These are phyloP conservation scores for Bucorvus abyssinicus DNA, from an alignment of 2,797 vertebrate genomes.

Conservation along the genomic window DNA sequence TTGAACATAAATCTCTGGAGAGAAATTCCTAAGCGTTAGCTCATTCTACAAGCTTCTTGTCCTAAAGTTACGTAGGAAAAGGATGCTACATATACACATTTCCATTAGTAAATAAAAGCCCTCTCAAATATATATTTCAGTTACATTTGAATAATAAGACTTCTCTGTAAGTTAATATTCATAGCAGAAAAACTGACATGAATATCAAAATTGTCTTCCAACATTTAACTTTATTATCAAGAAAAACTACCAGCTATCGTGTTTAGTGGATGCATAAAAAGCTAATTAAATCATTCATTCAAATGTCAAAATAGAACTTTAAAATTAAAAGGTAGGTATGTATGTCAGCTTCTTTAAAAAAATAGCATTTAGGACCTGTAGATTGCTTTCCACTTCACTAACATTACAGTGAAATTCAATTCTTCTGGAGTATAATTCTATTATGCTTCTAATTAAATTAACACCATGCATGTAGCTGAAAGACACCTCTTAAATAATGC, in stretches of 20 bases:
- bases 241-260: neutral
- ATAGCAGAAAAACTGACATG: neutral
- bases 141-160: neutral
- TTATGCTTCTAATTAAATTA: neutral
- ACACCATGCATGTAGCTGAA: neutral
- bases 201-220: neutral
- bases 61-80: neutral
- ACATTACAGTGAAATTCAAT: neutral
- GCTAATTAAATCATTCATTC: neutral
- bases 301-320: neutral
- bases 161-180: neutral
- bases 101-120: neutral
- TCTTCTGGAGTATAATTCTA: neutral
- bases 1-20: neutral
- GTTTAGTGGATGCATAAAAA: neutral
- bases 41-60: neutral
- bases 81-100: neutral
- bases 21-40: neutral
- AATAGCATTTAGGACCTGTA: neutral
- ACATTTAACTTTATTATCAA: neutral
- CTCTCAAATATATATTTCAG: neutral
- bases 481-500: neutral
- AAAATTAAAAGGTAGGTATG: neutral
- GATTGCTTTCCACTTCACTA: neutral
- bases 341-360: neutral